Conservation (phyloP, 2,113 vertebrate species). For the Phalacrocorax carbo region DNA sequence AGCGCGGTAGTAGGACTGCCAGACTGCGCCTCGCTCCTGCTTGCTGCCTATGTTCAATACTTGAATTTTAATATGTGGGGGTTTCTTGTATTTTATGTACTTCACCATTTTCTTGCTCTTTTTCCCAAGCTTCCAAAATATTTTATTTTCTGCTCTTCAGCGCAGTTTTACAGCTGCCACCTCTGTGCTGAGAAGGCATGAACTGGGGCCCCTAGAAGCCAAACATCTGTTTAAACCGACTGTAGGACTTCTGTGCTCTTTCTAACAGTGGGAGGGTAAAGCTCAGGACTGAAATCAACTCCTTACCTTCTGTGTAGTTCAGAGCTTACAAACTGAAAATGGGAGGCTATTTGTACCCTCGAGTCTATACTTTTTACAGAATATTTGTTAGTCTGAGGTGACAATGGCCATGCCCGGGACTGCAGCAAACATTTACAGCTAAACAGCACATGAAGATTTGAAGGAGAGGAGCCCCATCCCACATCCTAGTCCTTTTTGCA, state of each 20-base stretch:
- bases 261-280: background rate
- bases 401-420: background rate
- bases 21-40: background rate
- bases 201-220: background rate
- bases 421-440: background rate
- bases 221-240: background rate
- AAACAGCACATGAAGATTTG: background rate
- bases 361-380: background rate
- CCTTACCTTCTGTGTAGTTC: background rate
- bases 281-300: background rate
- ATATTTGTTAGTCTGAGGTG: background rate
- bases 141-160: background rate
- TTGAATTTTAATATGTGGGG: background rate
- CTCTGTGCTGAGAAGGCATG: background rate
- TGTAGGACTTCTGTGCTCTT: background rate
- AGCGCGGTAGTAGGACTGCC: background rate
- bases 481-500: background rate
- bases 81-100: background rate
- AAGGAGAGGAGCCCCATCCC: background rate
- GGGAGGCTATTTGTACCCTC: background rate
- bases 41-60: background rate
- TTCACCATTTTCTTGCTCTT: background rate
- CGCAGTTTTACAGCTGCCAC: background rate
- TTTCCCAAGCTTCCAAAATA: background rate
- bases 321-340: background rate